Conservation (phyloP, 2,113 vertebrate species). For the Etia nguti region DNA sequence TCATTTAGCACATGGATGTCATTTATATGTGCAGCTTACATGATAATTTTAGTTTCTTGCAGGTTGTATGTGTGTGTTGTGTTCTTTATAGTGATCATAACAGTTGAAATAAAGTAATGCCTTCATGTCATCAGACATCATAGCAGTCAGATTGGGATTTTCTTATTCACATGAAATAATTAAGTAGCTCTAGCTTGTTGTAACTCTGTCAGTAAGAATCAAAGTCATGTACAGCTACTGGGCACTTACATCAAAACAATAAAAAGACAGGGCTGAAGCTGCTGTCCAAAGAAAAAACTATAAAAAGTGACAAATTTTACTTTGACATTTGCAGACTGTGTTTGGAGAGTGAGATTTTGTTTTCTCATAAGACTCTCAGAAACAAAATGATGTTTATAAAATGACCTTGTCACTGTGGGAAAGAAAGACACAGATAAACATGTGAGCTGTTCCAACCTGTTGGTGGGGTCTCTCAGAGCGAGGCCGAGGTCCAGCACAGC, state of each 20-base stretch:
- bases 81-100: not conserved
- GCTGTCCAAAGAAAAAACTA: no score
- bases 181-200: not conserved
- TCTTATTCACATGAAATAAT: not conserved
- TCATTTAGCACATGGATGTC: not conserved
- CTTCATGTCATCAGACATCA: not conserved
- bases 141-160: not conserved
- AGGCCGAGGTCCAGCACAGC: slow-evolving; percentile 71
- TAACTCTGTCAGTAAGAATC: not conserved
- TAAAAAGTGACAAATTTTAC: no score
- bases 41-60: not conserved
- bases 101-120: accelerated
- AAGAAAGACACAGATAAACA: not conserved
- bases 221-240: not conserved
- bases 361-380: no score
- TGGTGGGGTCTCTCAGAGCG: slow-evolving; percentile 59
- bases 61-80: not conserved
- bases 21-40: not conserved
- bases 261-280: not conserved
- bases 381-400: no score
- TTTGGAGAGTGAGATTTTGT: no score
- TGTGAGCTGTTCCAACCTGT: slow-evolving; percentile 47
- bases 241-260: not conserved
- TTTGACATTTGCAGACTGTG: no score
- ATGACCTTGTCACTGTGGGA: no score